A percentile compares a stretch with the other conserved stretches of the same genome.
phyloP scores from a whole-genome alignment of 2,797 vertebrate species.

The Spea hammondii region DNA sequence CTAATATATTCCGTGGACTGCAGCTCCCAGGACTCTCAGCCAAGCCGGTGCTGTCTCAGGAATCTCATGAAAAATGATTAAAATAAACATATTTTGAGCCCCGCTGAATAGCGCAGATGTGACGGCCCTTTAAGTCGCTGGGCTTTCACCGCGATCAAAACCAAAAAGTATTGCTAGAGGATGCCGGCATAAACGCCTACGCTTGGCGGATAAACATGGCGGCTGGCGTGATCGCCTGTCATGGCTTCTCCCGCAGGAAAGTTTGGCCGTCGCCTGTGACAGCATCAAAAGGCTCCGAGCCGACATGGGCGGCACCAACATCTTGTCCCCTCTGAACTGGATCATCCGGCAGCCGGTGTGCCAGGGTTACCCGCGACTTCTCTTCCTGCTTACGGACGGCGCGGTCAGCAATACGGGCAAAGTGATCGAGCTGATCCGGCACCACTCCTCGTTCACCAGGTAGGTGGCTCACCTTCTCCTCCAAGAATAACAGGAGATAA shows the following conservation, averaged over 20 bases:
- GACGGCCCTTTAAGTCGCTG: no score
- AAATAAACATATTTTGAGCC: no score
- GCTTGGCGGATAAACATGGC: not conserved
- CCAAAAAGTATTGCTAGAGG: not conserved
- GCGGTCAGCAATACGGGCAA: slow-evolving; percentile 80
- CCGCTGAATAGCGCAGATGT: no score
- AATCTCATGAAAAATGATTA: no score
- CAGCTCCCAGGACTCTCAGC: no score
- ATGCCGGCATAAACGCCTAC: not conserved
- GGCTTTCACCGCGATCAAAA: no score
- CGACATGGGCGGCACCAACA: slow-evolving; percentile 87
- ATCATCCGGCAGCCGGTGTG: slow-evolving; percentile 80
- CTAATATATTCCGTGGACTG: no score
- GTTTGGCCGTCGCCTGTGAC: slow-evolving; percentile 79
- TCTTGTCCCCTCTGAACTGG: slow-evolving; percentile 85
- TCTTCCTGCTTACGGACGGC: slow-evolving; percentile 84
- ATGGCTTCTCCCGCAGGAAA: slow-evolving; percentile 70
- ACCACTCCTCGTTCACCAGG: slow-evolving; percentile 82
- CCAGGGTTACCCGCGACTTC: slow-evolving; percentile 82
- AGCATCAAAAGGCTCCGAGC: slow-evolving; percentile 77
- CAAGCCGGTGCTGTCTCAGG: no score
- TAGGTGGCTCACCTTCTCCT: slow-evolving; percentile 43
- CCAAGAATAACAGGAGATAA: no score
- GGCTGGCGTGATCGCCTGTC: not conserved
- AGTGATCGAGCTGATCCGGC: slow-evolving; percentile 85